Conservation (phyloP, 1,140 invertebrate species). For the Sitobion miscanthi region DNA sequence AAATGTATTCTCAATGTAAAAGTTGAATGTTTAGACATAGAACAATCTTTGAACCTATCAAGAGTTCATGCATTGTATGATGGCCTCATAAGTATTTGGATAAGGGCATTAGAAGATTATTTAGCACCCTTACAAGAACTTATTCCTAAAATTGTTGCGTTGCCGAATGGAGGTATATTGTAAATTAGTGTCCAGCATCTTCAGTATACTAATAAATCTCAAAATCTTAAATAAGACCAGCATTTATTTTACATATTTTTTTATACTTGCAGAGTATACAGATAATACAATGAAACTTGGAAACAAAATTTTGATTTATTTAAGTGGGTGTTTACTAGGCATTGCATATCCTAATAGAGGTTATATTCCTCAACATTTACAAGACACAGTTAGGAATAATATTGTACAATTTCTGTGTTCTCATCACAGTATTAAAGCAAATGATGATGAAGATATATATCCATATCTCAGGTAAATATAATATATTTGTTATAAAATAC, state of each 20-base stretch:
- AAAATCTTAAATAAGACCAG: neutral
- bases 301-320: conserved; percentile 90
- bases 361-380: conserved; percentile 71
- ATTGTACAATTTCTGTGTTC: conserved; percentile 63
- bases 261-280: conserved; percentile 58
- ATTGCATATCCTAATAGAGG: conserved; percentile 83
- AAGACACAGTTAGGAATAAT: conserved; percentile 76
- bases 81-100: conserved; percentile 88
- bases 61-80: conserved; percentile 81
- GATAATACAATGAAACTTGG: conserved; percentile 67
- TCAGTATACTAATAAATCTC: neutral
- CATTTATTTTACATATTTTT: conserved; percentile 2
- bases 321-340: conserved; percentile 92
- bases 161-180: conserved; percentile 58
- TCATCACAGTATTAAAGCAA: conserved; percentile 73
- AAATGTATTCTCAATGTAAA: conserved; percentile 81
- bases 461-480: conserved; percentile 71
- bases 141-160: conserved; percentile 66
- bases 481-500: neutral
- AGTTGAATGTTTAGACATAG: conserved; percentile 85
- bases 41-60: conserved; percentile 85
- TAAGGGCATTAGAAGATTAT: conserved; percentile 83
- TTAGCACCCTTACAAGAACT: conserved; percentile 83
- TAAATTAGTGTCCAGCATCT: neutral
- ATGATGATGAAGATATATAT: conserved; percentile 74